These are phyloP conservation scores for Pseudococcus jackbeardsleyi DNA, from an alignment of 2,888 invertebrate genomes.

Conservation along the genomic window DNA sequence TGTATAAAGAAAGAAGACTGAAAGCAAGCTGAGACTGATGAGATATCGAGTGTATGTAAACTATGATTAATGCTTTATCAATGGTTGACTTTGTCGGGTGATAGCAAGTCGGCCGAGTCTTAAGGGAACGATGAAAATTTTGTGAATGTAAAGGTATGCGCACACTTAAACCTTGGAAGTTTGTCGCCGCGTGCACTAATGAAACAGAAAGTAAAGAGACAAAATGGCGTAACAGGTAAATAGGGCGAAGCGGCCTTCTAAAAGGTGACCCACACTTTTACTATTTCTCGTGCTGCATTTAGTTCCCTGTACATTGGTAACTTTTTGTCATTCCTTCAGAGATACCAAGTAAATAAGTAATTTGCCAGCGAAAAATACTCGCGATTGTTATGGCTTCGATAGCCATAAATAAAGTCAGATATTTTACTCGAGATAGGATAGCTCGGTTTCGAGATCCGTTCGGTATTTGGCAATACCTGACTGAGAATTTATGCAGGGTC, in stretches of 20 bases:
- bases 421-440: background rate
- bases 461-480: conserved; percentile 5
- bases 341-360: background rate
- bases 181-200: conserved; percentile 55
- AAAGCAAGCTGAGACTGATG: background rate
- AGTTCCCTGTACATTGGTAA: conserved; percentile 14
- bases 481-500: background rate
- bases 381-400: background rate
- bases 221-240: conserved; percentile 64
- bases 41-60: conserved; percentile 5
- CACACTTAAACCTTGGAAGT: conserved; percentile 56
- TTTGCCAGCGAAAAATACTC: background rate
- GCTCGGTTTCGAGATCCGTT: background rate
- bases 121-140: conserved; percentile 33
- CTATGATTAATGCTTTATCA: conserved; percentile 36
- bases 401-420: background rate
- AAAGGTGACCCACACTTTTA: conserved; percentile 63
- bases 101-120: background rate
- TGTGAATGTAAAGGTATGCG: conserved; percentile 44
- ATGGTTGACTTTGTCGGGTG: conserved; percentile 13
- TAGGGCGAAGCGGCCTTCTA: conserved; percentile 64
- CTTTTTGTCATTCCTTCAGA: background rate
- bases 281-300: conserved; percentile 51
- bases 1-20: background rate
- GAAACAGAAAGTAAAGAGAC: conserved; percentile 62